These are phyloP conservation scores for Nasua narica DNA, from an alignment of 2,797 vertebrate species.

Conservation along the genomic window DNA sequence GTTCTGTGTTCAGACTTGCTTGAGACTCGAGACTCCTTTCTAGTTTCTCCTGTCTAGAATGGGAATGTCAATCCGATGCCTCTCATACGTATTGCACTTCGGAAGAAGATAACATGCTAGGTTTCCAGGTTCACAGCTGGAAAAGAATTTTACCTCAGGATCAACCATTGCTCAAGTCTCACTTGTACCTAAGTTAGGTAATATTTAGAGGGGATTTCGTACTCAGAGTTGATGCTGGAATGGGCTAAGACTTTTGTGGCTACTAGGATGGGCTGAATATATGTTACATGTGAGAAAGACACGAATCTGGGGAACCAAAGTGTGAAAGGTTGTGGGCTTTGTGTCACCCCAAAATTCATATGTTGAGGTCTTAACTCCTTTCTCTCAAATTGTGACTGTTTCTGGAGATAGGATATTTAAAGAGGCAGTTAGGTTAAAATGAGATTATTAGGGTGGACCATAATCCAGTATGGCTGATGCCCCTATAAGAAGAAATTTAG, in stretches of 20 bases:
- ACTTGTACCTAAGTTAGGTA: neutral
- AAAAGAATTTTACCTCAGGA: neutral
- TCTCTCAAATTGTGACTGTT: neutral
- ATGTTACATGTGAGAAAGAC: neutral
- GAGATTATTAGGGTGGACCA: neutral
- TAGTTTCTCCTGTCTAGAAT: neutral
- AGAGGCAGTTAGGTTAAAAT: neutral
- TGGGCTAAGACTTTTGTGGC: neutral
- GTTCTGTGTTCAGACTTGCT: neutral
- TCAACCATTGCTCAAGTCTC: neutral
- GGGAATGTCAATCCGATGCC: neutral
- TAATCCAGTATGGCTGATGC: neutral
- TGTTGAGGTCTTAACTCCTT: neutral
- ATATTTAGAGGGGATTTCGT: neutral
- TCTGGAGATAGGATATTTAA: neutral
- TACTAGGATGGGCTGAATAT: neutral
- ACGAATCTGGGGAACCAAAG: neutral
- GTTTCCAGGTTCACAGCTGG: neutral
- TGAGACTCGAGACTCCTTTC: neutral
- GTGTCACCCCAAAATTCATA: neutral
- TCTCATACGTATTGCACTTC: neutral
- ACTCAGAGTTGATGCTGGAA: neutral
- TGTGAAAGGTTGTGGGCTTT: neutral
- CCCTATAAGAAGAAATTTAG: neutral
- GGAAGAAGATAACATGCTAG: neutral